Evolutionary conservation across 2,113 vertebrate species (phyloP), one percentile per base, ranked within the genome.

Genomic region (Agelaius tricolor): DNA sequence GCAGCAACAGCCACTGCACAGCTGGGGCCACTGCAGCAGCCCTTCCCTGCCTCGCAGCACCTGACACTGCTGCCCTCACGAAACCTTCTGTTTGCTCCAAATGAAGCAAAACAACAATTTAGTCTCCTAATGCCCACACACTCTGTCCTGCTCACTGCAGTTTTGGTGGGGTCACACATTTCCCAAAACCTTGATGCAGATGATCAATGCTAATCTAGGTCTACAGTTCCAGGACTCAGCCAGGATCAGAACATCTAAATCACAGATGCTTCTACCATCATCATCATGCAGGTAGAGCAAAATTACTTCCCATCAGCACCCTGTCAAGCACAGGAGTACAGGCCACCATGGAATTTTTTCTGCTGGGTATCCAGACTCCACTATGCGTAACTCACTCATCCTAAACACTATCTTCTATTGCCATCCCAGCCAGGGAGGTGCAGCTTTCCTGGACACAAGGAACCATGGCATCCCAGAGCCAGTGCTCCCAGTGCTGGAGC

Each of bases 381-480:
- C 30, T 9, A 11, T 2, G 11, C 13, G 18, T 6, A 69, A 73
- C 19, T 18, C 26, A 7, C 35, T 85, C 51, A 59, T 17, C 35
- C 66, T 65, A 41, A 44, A n/a, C 17, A 80, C 27, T 19, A 6
- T 17, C 31, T 49, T 39, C 37, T 27, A 1, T 5, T 2, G 4
- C 30, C 41, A 46, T n/a, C 30, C 28, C 15, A 26, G 46, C 5
- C 55, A 59, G 41, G 33, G 24, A 31, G 55, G 6, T 23, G 44
- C 68, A 47, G 55, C 35, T 30, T 26, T 44, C 69, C 44, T 55
- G 31, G 33, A 37, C 68, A n/a, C 13, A 26, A 37, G 47, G 78
- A 73, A 22, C 35, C 1, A 1, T 18, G 9, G 35, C 2, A 1
- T 6, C 61, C 26, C 67, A 79, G n/a, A 39, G 41, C 2, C 1